A percentile compares a stretch with the other conserved stretches of the same genome.
Evolutionary conservation across 1,140 invertebrate genomes (phyloP).

Genomic region (Ectropis grisescens): DNA sequence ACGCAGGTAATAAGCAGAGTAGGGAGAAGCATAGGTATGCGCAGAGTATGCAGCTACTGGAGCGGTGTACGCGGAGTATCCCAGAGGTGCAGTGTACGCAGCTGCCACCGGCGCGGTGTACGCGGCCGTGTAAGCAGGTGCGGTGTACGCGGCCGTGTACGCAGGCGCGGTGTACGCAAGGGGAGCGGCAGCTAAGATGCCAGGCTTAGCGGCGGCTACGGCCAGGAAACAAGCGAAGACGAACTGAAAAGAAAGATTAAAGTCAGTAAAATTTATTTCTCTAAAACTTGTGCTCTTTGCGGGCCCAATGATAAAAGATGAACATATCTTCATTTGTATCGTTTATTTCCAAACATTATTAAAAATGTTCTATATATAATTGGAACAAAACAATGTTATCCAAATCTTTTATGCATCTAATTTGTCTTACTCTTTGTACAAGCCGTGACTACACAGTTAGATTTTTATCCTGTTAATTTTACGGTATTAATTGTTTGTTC

Average conservation of each 20-base stretch:
- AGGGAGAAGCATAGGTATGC: conserved; percentile 39
- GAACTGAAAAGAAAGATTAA: conserved; percentile 16
- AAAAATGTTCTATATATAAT: too few species aligned
- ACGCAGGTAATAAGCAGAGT: conserved; percentile 33
- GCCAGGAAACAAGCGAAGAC: conserved; percentile 41
- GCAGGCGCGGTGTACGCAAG: not conserved
- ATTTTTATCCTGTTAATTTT: too few species aligned
- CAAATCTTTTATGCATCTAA: too few species aligned
- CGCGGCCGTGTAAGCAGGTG: conserved; percentile 28
- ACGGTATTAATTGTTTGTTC: too few species aligned
- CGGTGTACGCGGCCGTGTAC: conserved; percentile 26
- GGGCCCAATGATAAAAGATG: too few species aligned
- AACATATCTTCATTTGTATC: too few species aligned
- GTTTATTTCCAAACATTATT: too few species aligned
- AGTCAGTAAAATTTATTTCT: too few species aligned
- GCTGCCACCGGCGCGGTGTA: conserved; percentile 32
- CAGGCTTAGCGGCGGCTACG: conserved; percentile 25
- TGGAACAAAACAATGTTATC: too few species aligned
- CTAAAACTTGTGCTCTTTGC: too few species aligned
- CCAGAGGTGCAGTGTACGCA: conserved; percentile 44
- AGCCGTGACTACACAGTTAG: too few species aligned
- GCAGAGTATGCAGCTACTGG: conserved; percentile 36
- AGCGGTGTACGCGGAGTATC: conserved; percentile 44
- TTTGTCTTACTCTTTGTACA: too few species aligned
- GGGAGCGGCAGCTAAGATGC: conserved; percentile 4